phyloP scores from a whole-genome alignment of 2,888 invertebrate genomes.

The Morpho deidamia region DNA sequence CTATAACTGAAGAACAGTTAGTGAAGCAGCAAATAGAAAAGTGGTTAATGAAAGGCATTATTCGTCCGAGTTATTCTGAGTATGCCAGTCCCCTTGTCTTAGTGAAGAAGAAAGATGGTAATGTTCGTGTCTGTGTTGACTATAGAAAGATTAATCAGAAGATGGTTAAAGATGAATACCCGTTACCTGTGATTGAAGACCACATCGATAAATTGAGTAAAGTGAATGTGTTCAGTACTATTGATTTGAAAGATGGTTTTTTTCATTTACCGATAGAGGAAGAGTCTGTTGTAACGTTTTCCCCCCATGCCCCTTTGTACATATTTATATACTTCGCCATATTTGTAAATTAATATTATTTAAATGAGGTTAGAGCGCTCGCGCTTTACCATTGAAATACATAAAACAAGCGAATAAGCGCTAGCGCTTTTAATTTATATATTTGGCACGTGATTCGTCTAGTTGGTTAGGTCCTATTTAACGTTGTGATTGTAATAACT shows the following conservation, averaged over 20 bases:
- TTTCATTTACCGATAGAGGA: slow-evolving; percentile 38
- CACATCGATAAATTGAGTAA: slow-evolving; percentile 42
- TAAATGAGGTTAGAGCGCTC: too few species aligned
- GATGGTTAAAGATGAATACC: slow-evolving; percentile 30
- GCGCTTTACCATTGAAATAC: too few species aligned
- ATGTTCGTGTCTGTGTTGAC: slow-evolving; percentile 38
- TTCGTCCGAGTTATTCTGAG: slow-evolving; percentile 19
- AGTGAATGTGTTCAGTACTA: slow-evolving; percentile 23
- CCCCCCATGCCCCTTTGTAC: too few species aligned
- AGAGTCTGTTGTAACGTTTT: too few species aligned
- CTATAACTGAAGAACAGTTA: slow-evolving; percentile 5
- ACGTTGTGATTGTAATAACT: too few species aligned
- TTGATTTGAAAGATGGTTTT: slow-evolving; percentile 42
- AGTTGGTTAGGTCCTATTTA: too few species aligned
- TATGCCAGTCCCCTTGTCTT: slow-evolving; percentile 25
- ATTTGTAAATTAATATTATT: too few species aligned
- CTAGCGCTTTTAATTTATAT: too few species aligned
- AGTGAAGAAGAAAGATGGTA: slow-evolving; percentile 25
- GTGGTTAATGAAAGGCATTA: slow-evolving; percentile 5
- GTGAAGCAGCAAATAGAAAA: slow-evolving; percentile 19
- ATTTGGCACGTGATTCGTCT: too few species aligned
- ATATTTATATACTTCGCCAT: too few species aligned
- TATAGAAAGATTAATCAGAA: slow-evolving; percentile 36
- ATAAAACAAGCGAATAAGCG: too few species aligned
- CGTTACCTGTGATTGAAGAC: slow-evolving; percentile 42